A percentile compares a stretch with the other conserved stretches of the same genome.
These are phyloP conservation scores for Callinectes sapidus DNA, from an alignment of 2,888 invertebrate species.

Conservation along the genomic window DNA sequence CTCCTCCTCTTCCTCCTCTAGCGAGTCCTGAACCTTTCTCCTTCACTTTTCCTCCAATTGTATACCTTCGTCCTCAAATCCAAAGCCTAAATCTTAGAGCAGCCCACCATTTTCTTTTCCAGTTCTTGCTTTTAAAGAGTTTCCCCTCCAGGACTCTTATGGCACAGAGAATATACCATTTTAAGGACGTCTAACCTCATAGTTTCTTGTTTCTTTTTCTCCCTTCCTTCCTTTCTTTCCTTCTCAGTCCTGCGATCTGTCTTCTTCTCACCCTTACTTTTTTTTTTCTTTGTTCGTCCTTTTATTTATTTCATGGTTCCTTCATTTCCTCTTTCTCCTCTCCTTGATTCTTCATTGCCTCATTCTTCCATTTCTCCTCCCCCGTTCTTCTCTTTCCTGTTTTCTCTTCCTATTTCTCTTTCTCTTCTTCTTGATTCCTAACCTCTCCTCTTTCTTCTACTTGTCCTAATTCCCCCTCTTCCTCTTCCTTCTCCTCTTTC, in stretches of 20 bases:
- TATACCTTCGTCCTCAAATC: background rate
- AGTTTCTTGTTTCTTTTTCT: background rate
- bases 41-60: constrained; percentile 19
- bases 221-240: background rate
- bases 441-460: background rate
- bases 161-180: constrained; percentile 7
- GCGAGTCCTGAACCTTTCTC: constrained; percentile 6
- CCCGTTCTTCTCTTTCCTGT: too few species aligned
- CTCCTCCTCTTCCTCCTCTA: background rate
- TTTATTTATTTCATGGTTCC: too few species aligned
- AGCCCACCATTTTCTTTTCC: constrained; percentile 10
- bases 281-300: too few species aligned
- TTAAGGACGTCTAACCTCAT: background rate
- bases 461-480: too few species aligned
- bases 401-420: too few species aligned
- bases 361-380: background rate
- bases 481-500: background rate
- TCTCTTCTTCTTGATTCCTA: too few species aligned
- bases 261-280: too few species aligned
- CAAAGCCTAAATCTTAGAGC: background rate
- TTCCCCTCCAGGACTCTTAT: background rate
- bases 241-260: too few species aligned
- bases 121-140: background rate
- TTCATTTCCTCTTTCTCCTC: too few species aligned
- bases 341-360: too few species aligned